These are phyloP conservation scores for Hyposoter didymator DNA, from an alignment of 2,888 invertebrate genomes.

Conservation along the genomic window DNA sequence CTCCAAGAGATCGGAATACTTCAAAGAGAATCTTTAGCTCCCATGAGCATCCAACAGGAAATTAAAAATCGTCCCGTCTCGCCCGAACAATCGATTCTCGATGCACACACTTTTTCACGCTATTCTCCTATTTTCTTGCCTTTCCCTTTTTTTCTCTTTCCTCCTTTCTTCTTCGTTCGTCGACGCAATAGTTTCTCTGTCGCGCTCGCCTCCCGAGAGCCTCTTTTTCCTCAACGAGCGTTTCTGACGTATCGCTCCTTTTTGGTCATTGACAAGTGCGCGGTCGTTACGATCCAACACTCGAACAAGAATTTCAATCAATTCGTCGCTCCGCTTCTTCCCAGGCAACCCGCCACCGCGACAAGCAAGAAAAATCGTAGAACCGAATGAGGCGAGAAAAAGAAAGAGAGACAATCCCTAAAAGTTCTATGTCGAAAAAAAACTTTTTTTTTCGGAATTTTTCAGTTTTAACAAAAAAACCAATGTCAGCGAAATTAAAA, in stretches of 20 bases:
- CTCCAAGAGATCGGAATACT: conserved; percentile 54
- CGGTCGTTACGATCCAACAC: not conserved
- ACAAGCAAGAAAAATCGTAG: conserved; percentile 24
- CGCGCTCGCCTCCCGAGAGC: not conserved
- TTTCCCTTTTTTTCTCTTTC: conserved; percentile 50
- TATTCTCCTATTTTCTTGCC: conserved; percentile 49
- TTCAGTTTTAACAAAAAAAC: not conserved
- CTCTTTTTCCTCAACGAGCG: conserved; percentile 34
- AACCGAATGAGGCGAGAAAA: not conserved
- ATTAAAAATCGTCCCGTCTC: conserved; percentile 73
- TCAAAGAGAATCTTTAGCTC: conserved; percentile 59
- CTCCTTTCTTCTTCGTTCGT: conserved; percentile 20
- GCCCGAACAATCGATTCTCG: conserved; percentile 68
- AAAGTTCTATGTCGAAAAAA: not conserved
- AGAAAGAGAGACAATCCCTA: not conserved
- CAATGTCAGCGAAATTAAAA: not conserved
- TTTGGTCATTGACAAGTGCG: conserved; percentile 23
- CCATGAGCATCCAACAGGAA: conserved; percentile 76
- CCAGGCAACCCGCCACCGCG: not conserved
- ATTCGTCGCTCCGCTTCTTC: conserved; percentile 45
- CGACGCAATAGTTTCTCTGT: conserved; percentile 23
- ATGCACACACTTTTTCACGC: conserved; percentile 65
- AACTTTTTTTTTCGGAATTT: not conserved
- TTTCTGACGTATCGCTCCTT: conserved; percentile 6
- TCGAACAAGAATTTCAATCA: conserved; percentile 31